Evolutionary conservation across 2,888 invertebrate species (phyloP), one percentile per base, ranked within the genome.

Genomic region (Desoria tigrina): DNA sequence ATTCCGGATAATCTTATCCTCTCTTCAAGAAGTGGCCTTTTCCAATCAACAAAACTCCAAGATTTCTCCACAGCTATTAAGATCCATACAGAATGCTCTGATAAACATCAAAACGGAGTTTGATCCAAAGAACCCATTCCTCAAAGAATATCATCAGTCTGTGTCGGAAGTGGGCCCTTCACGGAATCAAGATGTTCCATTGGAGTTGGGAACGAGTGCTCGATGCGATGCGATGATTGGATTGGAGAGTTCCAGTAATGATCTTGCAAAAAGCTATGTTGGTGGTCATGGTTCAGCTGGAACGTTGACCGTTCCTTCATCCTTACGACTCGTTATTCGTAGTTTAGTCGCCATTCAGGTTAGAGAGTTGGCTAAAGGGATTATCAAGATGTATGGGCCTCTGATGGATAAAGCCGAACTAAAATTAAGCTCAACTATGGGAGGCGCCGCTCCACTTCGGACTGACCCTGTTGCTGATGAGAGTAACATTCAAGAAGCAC

Each of bases 11-110:
- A 27, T 71, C 9, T 28, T 69, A 26, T 60, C 64, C 1, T 60
- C 69, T 3, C 28, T 73, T 16, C 60, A 63, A 26, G 65, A 66
- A 9, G 56, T 68, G 4, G 50, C 55, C 11, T 71, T 66, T 42
- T 28, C 57, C 6, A 54, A 58, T 16, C 21, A 50, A 2, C 65
- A 66, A 1, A 53, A 63, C 58, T 68, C 73, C 1, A 69, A 68
- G 45, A 60, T 73, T 6, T 24, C 71, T 2, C 62, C 57, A 11
- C 32, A 58, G 11, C 51, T 59, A 4, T 27, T 73, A 14, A 28
- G 61, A 18, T 57, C 50, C 1, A 45, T 73, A 16, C 61, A 68
- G 51, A 66, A 57, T 37, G 54, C 55, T 39, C 32, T 69, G 14
- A 28, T 69, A n/a, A 26, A n/a, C 1, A 26, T 66, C 23, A 59